Evolutionary conservation across 2,888 invertebrate species (phyloP).

Genomic region (Exocentrus adspersus): DNA sequence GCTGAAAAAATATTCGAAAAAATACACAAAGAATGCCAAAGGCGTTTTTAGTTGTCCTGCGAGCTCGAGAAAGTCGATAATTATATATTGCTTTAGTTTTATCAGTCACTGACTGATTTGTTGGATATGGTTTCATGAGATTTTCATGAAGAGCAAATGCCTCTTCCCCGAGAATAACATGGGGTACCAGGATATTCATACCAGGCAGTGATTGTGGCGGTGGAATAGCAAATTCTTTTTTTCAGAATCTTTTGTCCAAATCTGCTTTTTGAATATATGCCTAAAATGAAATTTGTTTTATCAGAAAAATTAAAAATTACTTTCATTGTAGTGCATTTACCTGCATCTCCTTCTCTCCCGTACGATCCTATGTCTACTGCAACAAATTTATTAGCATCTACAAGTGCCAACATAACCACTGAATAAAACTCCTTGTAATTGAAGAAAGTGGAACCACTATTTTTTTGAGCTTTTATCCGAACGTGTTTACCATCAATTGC

Average conservation of each 20-base stretch:
- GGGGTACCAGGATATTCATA: constrained; percentile 28
- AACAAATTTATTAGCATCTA: constrained; percentile 42
- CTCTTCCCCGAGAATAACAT: constrained; percentile 35
- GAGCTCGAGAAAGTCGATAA: too few species aligned
- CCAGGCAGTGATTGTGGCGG: constrained; percentile 30
- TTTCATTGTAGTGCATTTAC: constrained; percentile 19
- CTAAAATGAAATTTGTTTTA: constrained; percentile 27
- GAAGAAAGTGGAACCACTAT: constrained; percentile 35
- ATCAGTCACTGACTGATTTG: constrained; percentile 34
- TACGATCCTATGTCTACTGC: constrained; percentile 42
- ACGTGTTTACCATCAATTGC: constrained; percentile 42
- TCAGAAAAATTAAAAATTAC: constrained; percentile 22
- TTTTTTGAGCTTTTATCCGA: constrained; percentile 33
- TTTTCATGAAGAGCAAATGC: constrained; percentile 32
- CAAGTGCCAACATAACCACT: constrained; percentile 43
- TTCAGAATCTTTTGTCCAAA: constrained; percentile 37
- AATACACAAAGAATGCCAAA: constrained; percentile 35
- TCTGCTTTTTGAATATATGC: constrained; percentile 40
- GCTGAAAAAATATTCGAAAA: constrained; percentile 34
- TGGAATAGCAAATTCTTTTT: constrained; percentile 37
- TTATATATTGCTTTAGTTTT: constrained; percentile 34
- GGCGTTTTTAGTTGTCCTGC: constrained; percentile 29
- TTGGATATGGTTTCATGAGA: constrained; percentile 35
- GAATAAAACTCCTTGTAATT: constrained; percentile 44
- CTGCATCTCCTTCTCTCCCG: constrained; percentile 42